Evolutionary conservation across 1,140 invertebrate species (phyloP), one percentile per base, ranked within the genome.

Genomic region (Papilio polyxenes): DNA sequence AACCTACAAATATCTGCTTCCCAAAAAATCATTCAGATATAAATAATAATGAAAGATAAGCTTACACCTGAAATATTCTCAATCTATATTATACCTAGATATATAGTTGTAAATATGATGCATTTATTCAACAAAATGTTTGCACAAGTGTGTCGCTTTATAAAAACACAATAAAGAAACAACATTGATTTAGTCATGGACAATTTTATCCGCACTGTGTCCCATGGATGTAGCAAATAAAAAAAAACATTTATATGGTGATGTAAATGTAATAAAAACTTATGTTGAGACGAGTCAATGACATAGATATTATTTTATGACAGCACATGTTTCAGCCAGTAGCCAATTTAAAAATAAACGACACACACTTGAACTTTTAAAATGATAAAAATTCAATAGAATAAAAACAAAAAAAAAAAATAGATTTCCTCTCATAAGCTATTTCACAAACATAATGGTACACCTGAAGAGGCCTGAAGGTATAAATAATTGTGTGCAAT

Each of bases 101-200:
- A 20, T 75, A 69, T 13, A 13, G 15, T 56, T 56, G 53, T 69
- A 49, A 49, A 75, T 10, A 75, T 44, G 10, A 49, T 76, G 75
- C 44, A 51, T 76, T 76, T 80, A 78, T 78, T 37, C 59, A 23
- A 79, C 9, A 78, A 80, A 80, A n/a, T 13, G 59, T 80, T 80
- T 65, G n/a, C 59, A 40, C 78, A 80, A 65, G 59, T 80, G 78
- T n/a, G 49, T 1, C 15, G 5, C 77, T 10, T 9, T n/a, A 20
- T 80, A 69, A 69, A 62, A 80, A 79, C 31, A 79, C 77, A 79
- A 79, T 79, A 48, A 80, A 80, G 78, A 48, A 80, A 80, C 78
- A 80, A 80, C 78, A 80, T 80, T 80, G 59, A 80, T 80, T 69
- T 80, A 80, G 78, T 80, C 78, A 80, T 49, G 78, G 78, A 69